Percentiles rank a stretch among this genome's conserved stretches.
These are phyloP conservation scores for Drosophila rubida DNA, from an alignment of 2,888 invertebrate species.

Conservation along the genomic window DNA sequence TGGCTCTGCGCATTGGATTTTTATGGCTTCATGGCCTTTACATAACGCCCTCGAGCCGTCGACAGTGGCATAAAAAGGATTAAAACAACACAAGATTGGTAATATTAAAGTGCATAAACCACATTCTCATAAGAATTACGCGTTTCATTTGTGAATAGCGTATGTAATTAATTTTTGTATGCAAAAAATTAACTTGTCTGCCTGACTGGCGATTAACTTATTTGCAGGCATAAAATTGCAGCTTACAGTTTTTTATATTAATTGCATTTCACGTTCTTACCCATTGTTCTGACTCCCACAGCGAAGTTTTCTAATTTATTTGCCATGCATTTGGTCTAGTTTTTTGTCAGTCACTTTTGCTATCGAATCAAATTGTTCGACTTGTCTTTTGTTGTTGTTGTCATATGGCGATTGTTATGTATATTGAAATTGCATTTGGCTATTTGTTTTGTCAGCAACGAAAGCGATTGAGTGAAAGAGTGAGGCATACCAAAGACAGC, in stretches of 20 bases:
- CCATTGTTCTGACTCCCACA: slow-evolving; percentile 20
- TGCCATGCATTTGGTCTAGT: slow-evolving; percentile 42
- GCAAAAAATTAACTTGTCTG: too few species aligned
- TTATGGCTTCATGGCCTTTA: slow-evolving; percentile 59
- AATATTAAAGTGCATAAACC: background rate
- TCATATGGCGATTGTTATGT: slow-evolving; percentile 26
- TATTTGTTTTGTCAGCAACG: slow-evolving; percentile 54
- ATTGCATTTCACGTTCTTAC: background rate
- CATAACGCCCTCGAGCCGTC: slow-evolving; percentile 32
- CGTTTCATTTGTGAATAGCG: background rate
- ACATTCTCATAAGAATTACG: background rate
- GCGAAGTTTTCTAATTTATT: slow-evolving; percentile 55
- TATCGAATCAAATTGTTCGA: slow-evolving; percentile 61
- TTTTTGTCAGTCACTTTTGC: slow-evolving; percentile 25
- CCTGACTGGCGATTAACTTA: too few species aligned
- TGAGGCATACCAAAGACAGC: background rate
- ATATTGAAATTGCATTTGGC: slow-evolving; percentile 61
- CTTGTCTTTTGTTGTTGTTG: slow-evolving; percentile 9
- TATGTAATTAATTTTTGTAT: too few species aligned
- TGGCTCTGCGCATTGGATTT: slow-evolving; percentile 46
- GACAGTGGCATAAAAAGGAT: slow-evolving; percentile 44
- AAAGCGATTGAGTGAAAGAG: background rate
- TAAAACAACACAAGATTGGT: background rate
- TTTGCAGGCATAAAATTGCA: too few species aligned
- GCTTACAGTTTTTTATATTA: too few species aligned